Base-by-base conservation (phyloP, 2,888 invertebrate genomes). In the Andrena flavipes region DNA sequence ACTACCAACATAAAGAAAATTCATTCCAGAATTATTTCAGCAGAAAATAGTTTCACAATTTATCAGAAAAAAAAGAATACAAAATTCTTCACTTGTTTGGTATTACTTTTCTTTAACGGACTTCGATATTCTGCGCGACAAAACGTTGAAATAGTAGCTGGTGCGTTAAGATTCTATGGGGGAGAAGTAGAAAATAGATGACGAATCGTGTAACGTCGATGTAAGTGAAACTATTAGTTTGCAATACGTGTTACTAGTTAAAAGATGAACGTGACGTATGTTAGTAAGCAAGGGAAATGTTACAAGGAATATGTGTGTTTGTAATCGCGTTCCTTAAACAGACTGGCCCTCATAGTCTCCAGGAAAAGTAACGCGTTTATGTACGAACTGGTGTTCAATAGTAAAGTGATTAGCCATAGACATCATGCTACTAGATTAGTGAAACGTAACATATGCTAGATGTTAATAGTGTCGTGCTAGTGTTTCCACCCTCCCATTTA, bases 381-480 rank as follows among this genome's bases (percentile, higher is more conserved):
- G 76, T 88, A 84, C 70, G 76, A 84, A 80, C 80, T 20, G 69
- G 73, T 77, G 78, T 88, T 85, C 71, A 80, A 76, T 85, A 80
- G 85, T 68, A 76, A 73, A 74, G 62, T 42, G 64, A 77, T 78
- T 87, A 85, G 87, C 30, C 33, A 59, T 33, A 87, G 81, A 72
- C 59, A 76, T 64, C 73, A 82, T 62, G 81, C 76, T 42, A 42
- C 42, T 88, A 87, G 85, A 74, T 82, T 88, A 88, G 78, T 51
- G 8, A 48, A 75, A 75, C 62, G 60, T 78, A 86, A 82, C 64
- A 72, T 83, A 65, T 78, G 84, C 82, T 91, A 88, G 85, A 87
- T 87, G 86, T 88, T 73, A 16, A 81, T 67, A 80, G 76, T 78
- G 70, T 84, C 62, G 84, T 82, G 68, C 68, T 88, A 87, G 85